Base-by-base conservation (phyloP, 2,113 vertebrate species). In the Leuciscus idus region DNA sequence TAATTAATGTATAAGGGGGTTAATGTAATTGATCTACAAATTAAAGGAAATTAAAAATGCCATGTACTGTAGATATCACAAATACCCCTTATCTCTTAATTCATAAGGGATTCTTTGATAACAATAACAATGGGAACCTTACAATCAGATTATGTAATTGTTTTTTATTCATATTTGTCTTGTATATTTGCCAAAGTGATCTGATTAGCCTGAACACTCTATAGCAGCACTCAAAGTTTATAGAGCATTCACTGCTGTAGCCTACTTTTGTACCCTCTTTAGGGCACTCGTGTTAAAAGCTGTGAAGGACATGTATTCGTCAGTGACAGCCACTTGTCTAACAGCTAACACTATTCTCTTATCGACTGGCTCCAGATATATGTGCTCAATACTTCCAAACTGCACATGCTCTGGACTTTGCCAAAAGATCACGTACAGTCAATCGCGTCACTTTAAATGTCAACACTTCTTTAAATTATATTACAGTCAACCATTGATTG, bases 261-360 rank as follows among this genome's bases (percentile, higher is more conserved):
- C n/a, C n/a, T n/a, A 48, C 78, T 81, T 59, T 68, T 13, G 33
- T 17, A 50, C n/a, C 61, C 61, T 30, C 39, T 81, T 66, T 30
- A 50, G 33, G 23, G 50, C 30, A 70, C 50, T 86, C 26, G 26
- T 48, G 74, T 73, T 57, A 59, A 30, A 78, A 85, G 75, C 50
- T 81, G 50, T 61, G 84, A 86, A 48, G 23, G 62, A 81, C 36
- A 72, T 21, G 52, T 10, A 43, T 17, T 33, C 3, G 2, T 50
- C 23, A 80, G 64, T 57, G 48, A 80, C 64, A 28, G 70, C 30
- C 55, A 46, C 84, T 70, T 76, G 46, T 66, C n/a, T 66, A 48
- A 43, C 39, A 30, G 46, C 57, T 26, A 17, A 80, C n/a, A 1
- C 10, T 64, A 11, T 26, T 6, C 19, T 61, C 77, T 33, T 68